These are phyloP conservation scores for Tamias sibiricus DNA, from an alignment of 2,113 vertebrate species.

Conservation along the genomic window DNA sequence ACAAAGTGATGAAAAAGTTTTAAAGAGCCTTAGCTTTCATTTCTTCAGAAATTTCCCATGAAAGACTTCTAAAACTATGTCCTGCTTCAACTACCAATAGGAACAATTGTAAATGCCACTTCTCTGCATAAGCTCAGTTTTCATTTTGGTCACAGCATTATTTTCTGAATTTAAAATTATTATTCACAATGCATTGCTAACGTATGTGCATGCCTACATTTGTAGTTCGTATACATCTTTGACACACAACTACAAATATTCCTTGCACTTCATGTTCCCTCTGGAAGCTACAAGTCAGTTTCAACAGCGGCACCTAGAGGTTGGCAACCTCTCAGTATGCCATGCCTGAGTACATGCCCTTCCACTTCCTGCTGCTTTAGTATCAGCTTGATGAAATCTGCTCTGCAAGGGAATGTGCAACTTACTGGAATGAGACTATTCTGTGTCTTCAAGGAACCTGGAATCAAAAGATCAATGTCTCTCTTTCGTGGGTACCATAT, in stretches of 20 bases:
- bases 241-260: not conserved
- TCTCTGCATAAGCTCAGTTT: not conserved
- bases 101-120: not conserved
- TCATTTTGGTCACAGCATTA: not conserved
- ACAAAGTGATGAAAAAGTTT: not conserved
- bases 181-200: not conserved
- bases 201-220: not conserved
- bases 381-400: not conserved
- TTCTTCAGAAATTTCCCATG: not conserved
- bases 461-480: not conserved
- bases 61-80: not conserved
- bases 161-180: slow-evolving; percentile 18
- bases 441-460: not conserved
- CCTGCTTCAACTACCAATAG: not conserved
- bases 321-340: not conserved
- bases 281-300: not conserved
- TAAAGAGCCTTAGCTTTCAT: not conserved
- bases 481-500: not conserved
- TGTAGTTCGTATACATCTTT: not conserved
- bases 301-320: not conserved
- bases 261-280: not conserved
- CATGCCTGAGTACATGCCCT: not conserved
- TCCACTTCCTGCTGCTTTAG: not conserved
- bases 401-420: not conserved
- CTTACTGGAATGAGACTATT: not conserved